Conservation (phyloP, 2,797 vertebrate genomes). For the Sebastiscus tertius region DNA sequence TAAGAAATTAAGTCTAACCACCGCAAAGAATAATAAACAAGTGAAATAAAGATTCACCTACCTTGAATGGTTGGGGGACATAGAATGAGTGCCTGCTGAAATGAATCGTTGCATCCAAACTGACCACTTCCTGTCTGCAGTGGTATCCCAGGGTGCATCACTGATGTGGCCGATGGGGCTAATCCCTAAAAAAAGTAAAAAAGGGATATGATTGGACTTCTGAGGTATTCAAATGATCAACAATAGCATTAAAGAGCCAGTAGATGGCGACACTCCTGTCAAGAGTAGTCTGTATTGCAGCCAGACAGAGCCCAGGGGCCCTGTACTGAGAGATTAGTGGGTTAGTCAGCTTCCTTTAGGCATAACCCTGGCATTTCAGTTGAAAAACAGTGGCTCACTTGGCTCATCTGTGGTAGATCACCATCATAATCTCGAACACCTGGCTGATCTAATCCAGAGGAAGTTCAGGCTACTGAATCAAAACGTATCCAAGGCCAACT, state of each 20-base stretch:
- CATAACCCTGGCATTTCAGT: background rate
- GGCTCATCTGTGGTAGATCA: background rate
- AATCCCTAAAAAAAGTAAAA: slow-evolving; percentile 82
- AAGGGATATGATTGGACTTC: background rate
- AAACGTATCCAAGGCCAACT: background rate
- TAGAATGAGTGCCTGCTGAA: slow-evolving; percentile 96
- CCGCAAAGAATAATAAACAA: background rate
- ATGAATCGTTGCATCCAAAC: slow-evolving; percentile 95
- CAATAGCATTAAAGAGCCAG: slow-evolving; percentile 40
- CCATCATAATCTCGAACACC: background rate
- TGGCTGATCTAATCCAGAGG: background rate
- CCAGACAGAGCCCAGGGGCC: background rate
- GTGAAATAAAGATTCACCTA: slow-evolving; percentile 62
- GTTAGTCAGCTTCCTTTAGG: background rate
- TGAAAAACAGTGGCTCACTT: background rate
- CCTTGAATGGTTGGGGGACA: slow-evolving; percentile 96
- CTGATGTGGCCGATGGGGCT: slow-evolving; percentile 89
- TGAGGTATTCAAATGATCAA: background rate
- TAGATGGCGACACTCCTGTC: slow-evolving; percentile 61
- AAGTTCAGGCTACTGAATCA: background rate
- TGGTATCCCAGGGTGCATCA: slow-evolving; percentile 94
- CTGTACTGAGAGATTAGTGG: background rate
- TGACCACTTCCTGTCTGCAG: slow-evolving; percentile 93
- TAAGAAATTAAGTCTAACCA: background rate
- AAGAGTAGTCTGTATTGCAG: background rate